These are phyloP conservation scores for Coptotermes formosanus DNA, from an alignment of 1,140 invertebrate species.

Conservation along the genomic window DNA sequence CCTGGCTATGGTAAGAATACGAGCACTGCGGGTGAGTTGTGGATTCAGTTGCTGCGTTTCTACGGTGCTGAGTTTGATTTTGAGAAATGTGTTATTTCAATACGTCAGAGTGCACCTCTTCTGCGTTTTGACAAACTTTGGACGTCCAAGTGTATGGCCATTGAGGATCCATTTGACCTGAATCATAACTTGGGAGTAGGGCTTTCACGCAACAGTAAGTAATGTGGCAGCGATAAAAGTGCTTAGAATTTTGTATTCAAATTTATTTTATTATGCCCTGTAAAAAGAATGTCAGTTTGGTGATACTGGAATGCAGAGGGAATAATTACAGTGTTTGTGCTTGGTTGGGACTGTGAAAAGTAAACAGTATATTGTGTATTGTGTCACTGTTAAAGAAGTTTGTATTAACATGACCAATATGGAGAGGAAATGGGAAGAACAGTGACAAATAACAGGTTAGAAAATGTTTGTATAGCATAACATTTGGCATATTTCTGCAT, in stretches of 20 bases:
- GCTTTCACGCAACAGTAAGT: slow-evolving; percentile 58
- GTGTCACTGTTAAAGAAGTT: too few relatives aligned
- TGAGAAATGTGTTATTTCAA: slow-evolving; percentile 55
- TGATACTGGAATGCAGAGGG: too few relatives aligned
- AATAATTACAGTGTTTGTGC: too few relatives aligned
- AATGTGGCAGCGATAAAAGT: background rate
- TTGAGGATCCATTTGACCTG: slow-evolving; percentile 65
- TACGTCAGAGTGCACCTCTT: slow-evolving; percentile 51
- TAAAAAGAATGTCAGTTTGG: too few relatives aligned
- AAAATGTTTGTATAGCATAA: too few relatives aligned
- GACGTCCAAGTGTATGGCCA: slow-evolving; percentile 56
- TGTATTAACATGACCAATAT: too few relatives aligned
- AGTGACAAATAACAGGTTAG: too few relatives aligned
- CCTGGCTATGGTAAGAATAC: slow-evolving; percentile 44
- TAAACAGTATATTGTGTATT: too few relatives aligned
- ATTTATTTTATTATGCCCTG: background rate
- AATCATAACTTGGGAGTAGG: slow-evolving; percentile 60
- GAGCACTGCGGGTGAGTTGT: slow-evolving; percentile 46
- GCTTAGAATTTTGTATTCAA: background rate
- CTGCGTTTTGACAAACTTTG: slow-evolving; percentile 59
- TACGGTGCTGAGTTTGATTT: slow-evolving; percentile 60
- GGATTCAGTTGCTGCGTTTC: slow-evolving; percentile 51
- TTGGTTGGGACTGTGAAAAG: too few relatives aligned
- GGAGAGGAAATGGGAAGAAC: too few relatives aligned
- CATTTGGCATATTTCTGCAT: too few relatives aligned